Evolutionary conservation across 2,797 vertebrate genomes (phyloP).

Genomic region (Synaphobranchus kaupii): DNA sequence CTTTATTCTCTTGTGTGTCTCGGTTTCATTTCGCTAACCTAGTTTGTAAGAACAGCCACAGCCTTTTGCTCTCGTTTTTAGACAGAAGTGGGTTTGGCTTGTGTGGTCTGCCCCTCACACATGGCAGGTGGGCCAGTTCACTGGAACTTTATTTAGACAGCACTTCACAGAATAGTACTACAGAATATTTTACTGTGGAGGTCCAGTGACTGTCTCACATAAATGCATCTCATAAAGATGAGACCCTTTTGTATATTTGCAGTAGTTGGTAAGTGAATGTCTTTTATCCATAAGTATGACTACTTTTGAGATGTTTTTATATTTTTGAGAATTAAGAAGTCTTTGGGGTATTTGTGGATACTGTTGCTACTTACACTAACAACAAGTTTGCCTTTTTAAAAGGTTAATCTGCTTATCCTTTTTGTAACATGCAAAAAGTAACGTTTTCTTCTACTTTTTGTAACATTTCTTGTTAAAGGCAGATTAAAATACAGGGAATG

Average conservation of each 20-base stretch:
- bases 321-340: too few species aligned
- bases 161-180: background rate
- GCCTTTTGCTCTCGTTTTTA: background rate
- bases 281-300: background rate
- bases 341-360: too few species aligned
- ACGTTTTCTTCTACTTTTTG: too few species aligned
- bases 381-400: too few species aligned
- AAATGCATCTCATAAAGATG: background rate
- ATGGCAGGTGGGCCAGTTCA: background rate
- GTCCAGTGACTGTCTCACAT: background rate
- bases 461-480: background rate
- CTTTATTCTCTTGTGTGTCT: too few species aligned
- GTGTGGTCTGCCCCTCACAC: background rate
- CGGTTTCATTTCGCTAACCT: too few species aligned
- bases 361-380: too few species aligned
- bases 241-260: background rate
- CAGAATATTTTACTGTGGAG: background rate
- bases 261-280: background rate
- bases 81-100: background rate
- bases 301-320: too few species aligned
- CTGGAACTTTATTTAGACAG: background rate
- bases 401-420: too few species aligned
- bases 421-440: too few species aligned
- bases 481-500: background rate
- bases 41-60: background rate